Percentiles rank a stretch among this genome's conserved stretches.
phyloP scores from a whole-genome alignment of 2,888 invertebrate genomes.

The Drosophila siamana region DNA sequence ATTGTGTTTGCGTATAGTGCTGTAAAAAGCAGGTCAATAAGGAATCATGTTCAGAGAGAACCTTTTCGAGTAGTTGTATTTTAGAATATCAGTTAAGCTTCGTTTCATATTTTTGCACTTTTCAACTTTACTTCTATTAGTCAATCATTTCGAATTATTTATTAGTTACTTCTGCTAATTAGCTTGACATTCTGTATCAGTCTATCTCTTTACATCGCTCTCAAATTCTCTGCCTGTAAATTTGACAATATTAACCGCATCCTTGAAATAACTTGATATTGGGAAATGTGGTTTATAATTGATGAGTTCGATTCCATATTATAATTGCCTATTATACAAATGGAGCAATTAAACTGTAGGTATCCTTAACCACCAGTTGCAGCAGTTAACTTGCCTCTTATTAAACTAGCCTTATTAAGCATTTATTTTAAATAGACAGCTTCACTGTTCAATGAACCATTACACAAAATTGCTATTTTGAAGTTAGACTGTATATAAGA shows the following conservation, averaged over 20 bases:
- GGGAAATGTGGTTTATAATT: slow-evolving; percentile 31
- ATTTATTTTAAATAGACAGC: background rate
- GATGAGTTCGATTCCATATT: slow-evolving; percentile 19
- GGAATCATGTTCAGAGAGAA: background rate
- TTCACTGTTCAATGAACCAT: background rate
- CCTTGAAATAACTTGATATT: slow-evolving; percentile 2
- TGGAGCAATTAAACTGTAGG: slow-evolving; percentile 6
- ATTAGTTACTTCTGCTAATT: background rate
- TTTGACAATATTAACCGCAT: no score
- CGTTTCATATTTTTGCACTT: no score
- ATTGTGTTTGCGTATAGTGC: slow-evolving; percentile 3
- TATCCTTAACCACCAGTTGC: background rate
- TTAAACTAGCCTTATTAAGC: background rate
- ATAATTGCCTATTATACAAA: slow-evolving; percentile 12
- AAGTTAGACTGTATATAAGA: background rate
- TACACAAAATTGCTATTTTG: background rate
- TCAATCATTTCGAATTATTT: no score
- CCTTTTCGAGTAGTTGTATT: no score
- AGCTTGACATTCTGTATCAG: no score
- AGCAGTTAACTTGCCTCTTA: no score
- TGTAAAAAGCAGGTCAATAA: slow-evolving; percentile 14
- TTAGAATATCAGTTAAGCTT: no score
- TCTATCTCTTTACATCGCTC: no score
- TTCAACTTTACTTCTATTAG: no score
- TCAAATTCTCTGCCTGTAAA: no score